Evolutionary conservation across 1,140 invertebrate species (phyloP), one percentile per base, ranked within the genome.

Genomic region (Meloidogyne exigua): DNA sequence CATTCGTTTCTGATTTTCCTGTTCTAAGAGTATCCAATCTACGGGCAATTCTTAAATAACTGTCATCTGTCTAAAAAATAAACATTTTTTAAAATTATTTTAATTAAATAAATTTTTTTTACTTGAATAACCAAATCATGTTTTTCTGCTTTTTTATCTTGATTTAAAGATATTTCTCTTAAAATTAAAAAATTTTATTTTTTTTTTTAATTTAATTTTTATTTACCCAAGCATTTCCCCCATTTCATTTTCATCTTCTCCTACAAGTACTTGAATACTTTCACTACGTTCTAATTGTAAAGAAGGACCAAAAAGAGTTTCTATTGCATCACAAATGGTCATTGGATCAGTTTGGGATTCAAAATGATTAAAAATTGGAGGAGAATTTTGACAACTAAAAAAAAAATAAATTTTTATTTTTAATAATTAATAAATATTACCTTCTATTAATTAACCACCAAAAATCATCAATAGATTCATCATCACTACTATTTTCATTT

Each of bases 1-100:
- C 72, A 73, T 73, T 73, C 10, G 39, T 79, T 36, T 84, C 71
- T n/a, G 83, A 79, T 15, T 75, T 67, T 28, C 85, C 85, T 25
- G 72, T 84, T 42, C 85, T 63, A 36, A 82, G 84, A 44, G 87
- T 79, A 71, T 87, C 83, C 18, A 87, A 67, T 36, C 84, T 70
- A 44, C 85, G 75, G 5, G 85, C 85, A 21, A 87, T 88, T 74
- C 81, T 84, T 26, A 87, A 76, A 74, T 87, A 87, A 7, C 84
- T 86, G 66, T 87, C 85, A 70, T 87, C 85, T 1, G 85, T 87
- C 57, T 57, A 57, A 10, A 57, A 57, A 57, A 15, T 2, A 15
- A 44, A 44, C 1, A 3, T 18, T 18, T 49, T 57, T 57, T 88
- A 85, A 18, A 87, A 76, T 32, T 39, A 39, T n/a, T n/a, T n/a